These are phyloP conservation scores for Myotis findleyi DNA, from an alignment of 2,797 vertebrate genomes.

Conservation along the genomic window DNA sequence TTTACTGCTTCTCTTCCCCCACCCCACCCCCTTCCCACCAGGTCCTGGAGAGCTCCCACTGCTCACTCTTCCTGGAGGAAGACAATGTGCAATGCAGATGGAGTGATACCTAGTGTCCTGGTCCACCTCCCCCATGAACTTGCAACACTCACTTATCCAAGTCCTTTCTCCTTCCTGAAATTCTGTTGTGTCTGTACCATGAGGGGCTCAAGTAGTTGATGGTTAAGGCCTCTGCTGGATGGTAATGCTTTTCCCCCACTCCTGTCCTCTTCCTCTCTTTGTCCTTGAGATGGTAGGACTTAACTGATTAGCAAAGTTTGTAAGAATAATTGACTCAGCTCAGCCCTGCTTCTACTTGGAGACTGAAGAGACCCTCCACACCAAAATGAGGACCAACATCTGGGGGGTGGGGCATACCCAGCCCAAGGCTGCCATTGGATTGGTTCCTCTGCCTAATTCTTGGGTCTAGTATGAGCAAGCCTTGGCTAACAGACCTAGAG, in stretches of 20 bases:
- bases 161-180: not conserved
- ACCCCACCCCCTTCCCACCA: not conserved
- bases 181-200: not conserved
- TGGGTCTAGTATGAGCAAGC: not conserved
- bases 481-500: not conserved
- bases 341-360: not conserved
- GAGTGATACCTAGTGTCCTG: not conserved
- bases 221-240: not conserved
- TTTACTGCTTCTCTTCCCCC: not conserved
- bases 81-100: not conserved
- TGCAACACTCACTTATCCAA: not conserved
- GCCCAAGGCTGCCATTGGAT: not conserved
- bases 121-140: not conserved
- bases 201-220: not conserved
- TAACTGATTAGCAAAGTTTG: not conserved
- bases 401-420: not conserved
- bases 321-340: not conserved
- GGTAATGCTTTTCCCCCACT: not conserved
- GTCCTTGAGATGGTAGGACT: not conserved
- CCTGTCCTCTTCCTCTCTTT: not conserved
- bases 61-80: not conserved
- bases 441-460: not conserved
- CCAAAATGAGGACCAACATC: not conserved
- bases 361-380: not conserved
- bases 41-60: not conserved